Evolutionary conservation across 2,888 invertebrate genomes (phyloP), one percentile per base, ranked within the genome.

Genomic region (Scaptomyza polygonia): DNA sequence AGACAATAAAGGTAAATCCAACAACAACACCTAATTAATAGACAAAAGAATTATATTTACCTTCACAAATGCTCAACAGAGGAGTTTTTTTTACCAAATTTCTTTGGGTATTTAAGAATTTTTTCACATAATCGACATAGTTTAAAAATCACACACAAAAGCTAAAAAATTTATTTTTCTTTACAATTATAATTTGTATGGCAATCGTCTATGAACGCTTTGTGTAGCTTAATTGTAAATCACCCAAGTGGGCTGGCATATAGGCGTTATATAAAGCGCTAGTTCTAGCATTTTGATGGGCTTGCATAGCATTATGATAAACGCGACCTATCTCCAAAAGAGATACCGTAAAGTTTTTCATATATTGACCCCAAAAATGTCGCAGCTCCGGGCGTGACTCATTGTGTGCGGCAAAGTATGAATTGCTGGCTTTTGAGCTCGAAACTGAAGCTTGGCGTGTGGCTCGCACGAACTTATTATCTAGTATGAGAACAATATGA

Each of bases 181-280:
- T n/a, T n/a, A n/a, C n/a, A n/a, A n/a, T n/a, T n/a, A n/a, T n/a
- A n/a, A n/a, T n/a, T n/a, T n/a, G n/a, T n/a, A n/a, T n/a, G n/a
- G n/a, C n/a, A n/a, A n/a, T n/a, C n/a, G n/a, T n/a, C n/a, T n/a
- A n/a, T n/a, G n/a, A n/a, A n/a, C n/a, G n/a, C 39, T 6, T 16
- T 34, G 29, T 44, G 7, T 5, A 3, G 9, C 39, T 51, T 16
- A 67, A 42, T 4, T 59, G 25, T 3, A 56, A 12, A 27, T 81
- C 66, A 5, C 43, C 29, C 11, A 47, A 53, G 5, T 74, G 69
- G 7, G 89, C 67, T 7, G 91, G 91, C 77, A 90, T 75, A 66
- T 91, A 91, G 6, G 91, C 79, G 63, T 80, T 90, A 43, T 88
- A 91, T 3, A 72, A 80, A 49, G 77, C 5, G 81, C 61, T 1